Conservation (phyloP, 2,113 vertebrate species). For the Panurus biarmicus region DNA sequence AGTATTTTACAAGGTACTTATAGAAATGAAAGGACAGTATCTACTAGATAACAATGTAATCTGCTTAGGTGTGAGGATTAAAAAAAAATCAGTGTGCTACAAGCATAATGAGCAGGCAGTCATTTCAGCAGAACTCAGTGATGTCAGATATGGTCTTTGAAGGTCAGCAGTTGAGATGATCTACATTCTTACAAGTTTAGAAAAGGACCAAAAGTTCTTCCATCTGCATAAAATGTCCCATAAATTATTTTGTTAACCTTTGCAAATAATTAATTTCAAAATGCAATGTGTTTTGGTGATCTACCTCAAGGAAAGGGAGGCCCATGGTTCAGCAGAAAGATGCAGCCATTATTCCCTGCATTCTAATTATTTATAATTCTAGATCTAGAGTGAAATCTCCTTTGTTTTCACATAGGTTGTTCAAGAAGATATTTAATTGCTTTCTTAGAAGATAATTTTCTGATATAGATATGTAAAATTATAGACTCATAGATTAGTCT, state of each 20-base stretch:
- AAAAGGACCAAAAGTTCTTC: slow-evolving; percentile 29
- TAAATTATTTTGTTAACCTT: slow-evolving; percentile 58
- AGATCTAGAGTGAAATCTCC: background rate
- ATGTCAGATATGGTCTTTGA: slow-evolving; percentile 61
- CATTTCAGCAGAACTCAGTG: slow-evolving; percentile 36
- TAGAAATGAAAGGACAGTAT: slow-evolving; percentile 46
- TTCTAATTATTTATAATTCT: background rate
- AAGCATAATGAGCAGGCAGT: slow-evolving; percentile 23
- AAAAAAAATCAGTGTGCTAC: slow-evolving; percentile 35
- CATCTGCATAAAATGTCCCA: slow-evolving; percentile 25
- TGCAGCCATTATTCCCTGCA: background rate
- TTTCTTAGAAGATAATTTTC: background rate
- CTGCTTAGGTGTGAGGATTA: slow-evolving; percentile 38
- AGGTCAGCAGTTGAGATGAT: slow-evolving; percentile 58
- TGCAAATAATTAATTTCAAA: slow-evolving; percentile 45
- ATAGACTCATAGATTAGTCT: background rate
- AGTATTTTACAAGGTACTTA: slow-evolving; percentile 41
- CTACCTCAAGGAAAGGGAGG: background rate
- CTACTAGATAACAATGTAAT: slow-evolving; percentile 37
- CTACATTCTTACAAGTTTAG: slow-evolving; percentile 54
- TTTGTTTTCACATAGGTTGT: background rate
- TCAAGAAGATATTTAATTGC: background rate
- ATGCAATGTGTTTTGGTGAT: background rate
- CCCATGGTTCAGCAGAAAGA: background rate
- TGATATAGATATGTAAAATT: background rate